These are phyloP conservation scores for Tachina grossa DNA, from an alignment of 2,888 invertebrate species.

Conservation along the genomic window DNA sequence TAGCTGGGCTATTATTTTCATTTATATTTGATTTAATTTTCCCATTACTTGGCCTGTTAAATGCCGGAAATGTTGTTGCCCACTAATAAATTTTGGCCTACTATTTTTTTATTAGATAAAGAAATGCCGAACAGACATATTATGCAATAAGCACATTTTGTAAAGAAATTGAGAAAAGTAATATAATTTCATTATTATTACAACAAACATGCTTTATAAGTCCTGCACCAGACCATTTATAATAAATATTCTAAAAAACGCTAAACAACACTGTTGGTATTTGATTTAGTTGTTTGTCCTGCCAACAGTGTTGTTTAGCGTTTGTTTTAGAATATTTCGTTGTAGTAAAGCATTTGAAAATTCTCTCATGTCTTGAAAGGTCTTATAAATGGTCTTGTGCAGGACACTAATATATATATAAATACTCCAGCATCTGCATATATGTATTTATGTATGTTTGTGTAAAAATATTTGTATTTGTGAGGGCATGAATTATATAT, in stretches of 20 bases:
- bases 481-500: not conserved
- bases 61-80: slow-evolving; percentile 54
- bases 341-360: too few species aligned
- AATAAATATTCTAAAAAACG: too few species aligned
- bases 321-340: too few species aligned
- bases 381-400: too few species aligned
- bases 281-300: too few species aligned
- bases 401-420: too few species aligned
- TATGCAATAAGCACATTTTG: not conserved
- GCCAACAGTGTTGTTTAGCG: too few species aligned
- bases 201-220: slow-evolving; percentile 35
- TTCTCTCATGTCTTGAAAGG: too few species aligned
- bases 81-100: slow-evolving; percentile 54
- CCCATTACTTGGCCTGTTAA: slow-evolving; percentile 31
- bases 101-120: slow-evolving; percentile 27
- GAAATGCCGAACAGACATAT: slow-evolving; percentile 16
- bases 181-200: slow-evolving; percentile 50
- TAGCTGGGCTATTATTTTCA: slow-evolving; percentile 15
- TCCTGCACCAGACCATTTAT: too few species aligned
- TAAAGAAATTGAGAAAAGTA: not conserved
- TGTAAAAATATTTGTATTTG: not conserved
- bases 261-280: too few species aligned
- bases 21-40: slow-evolving; percentile 26
- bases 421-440: too few species aligned
- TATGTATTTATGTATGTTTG: too few species aligned